phyloP scores from a whole-genome alignment of 1,140 invertebrate genomes.

The Heliconius melpomene region DNA sequence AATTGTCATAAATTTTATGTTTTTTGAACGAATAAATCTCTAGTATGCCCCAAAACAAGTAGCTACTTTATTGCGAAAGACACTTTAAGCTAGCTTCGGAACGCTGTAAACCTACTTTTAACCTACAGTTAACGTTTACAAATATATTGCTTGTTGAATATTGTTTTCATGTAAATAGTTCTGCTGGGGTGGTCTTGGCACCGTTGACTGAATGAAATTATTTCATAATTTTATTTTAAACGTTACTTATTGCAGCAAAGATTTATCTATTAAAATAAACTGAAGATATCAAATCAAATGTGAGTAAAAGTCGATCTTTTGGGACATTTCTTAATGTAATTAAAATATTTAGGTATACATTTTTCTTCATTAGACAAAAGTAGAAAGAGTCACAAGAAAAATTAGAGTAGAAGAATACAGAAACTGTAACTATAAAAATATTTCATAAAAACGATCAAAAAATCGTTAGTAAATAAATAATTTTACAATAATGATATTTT shows the following conservation, averaged over 20 bases:
- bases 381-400: no score
- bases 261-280: neutral
- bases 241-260: neutral
- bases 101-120: conserved; percentile 36
- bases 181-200: conserved; percentile 21
- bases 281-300: neutral
- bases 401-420: no score
- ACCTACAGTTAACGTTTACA: conserved; percentile 14
- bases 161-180: conserved; percentile 39
- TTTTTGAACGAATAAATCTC: neutral
- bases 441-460: no score
- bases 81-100: conserved; percentile 27
- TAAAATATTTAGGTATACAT: no score
- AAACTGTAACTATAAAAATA: no score
- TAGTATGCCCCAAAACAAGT: conserved; percentile 6
- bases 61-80: neutral
- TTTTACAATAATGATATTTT: no score
- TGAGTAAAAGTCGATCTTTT: neutral
- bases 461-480: no score
- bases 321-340: neutral
- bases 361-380: no score
- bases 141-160: conserved; percentile 33
- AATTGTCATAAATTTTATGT: no score
- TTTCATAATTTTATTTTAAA: neutral
- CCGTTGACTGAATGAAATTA: neutral